A percentile compares a stretch with the other conserved stretches of the same genome.
Evolutionary conservation across 2,888 invertebrate species (phyloP).

Genomic region (Hyles lineata): DNA sequence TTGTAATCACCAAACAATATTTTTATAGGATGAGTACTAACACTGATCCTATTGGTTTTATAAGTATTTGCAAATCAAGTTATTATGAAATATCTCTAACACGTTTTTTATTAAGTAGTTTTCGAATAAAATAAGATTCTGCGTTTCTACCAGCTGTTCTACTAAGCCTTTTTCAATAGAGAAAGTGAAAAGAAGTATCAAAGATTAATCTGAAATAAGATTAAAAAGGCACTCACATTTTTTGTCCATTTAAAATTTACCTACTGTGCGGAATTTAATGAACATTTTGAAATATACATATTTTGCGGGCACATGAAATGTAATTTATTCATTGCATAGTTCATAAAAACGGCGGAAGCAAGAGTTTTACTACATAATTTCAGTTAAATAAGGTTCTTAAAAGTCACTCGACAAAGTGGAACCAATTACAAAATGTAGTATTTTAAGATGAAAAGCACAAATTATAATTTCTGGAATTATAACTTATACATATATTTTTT

Average conservation of each 20-base stretch:
- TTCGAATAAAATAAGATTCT: too few species aligned
- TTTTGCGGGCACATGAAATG: constrained; percentile 3
- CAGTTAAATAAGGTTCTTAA: constrained; percentile 5
- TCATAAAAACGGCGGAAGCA: not conserved
- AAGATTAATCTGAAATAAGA: not conserved
- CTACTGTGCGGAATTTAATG: not conserved
- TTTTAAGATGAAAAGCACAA: not conserved
- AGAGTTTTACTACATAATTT: not conserved
- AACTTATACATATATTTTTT: not conserved
- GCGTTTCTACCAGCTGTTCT: too few species aligned
- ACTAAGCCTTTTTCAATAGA: too few species aligned
- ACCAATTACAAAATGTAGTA: not conserved
- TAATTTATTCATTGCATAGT: constrained; percentile 6
- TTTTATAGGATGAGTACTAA: too few species aligned
- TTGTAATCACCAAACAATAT: too few species aligned
- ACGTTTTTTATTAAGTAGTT: too few species aligned
- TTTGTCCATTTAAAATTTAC: not conserved
- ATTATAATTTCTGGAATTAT: not conserved
- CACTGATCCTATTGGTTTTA: too few species aligned
- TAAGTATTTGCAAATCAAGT: too few species aligned
- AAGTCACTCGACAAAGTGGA: not conserved
- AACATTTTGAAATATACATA: constrained; percentile 6
- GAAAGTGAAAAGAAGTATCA: not conserved
- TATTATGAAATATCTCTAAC: too few species aligned
- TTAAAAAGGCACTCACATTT: not conserved